A percentile compares a stretch with the other conserved stretches of the same genome.
phyloP scores from a whole-genome alignment of 2,888 invertebrate genomes.

The Spisula solida region DNA sequence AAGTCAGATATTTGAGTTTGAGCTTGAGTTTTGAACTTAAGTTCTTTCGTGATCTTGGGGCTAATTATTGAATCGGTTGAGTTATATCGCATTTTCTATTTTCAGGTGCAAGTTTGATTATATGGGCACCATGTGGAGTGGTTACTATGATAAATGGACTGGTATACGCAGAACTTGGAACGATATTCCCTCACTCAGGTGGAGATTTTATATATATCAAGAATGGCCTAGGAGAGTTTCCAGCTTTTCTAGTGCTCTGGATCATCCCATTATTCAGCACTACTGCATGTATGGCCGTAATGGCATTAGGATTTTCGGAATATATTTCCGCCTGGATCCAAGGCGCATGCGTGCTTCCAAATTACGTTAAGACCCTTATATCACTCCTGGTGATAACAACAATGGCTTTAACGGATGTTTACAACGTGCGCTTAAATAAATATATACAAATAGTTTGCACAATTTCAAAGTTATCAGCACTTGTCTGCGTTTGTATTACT shows the following conservation, averaged over 20 bases:
- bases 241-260: constrained; percentile 55
- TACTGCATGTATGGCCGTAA: constrained; percentile 42
- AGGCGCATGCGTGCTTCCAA: constrained; percentile 44
- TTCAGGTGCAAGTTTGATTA: constrained; percentile 49
- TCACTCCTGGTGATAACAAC: constrained; percentile 37
- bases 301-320: constrained; percentile 57
- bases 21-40: too few relatives aligned
- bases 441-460: constrained; percentile 98
- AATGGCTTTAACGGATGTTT: constrained; percentile 45
- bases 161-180: constrained; percentile 61
- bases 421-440: constrained; percentile 96
- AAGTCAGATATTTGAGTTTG: too few relatives aligned
- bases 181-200: constrained; percentile 54
- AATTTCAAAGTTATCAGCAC: constrained; percentile 95
- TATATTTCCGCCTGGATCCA: constrained; percentile 47
- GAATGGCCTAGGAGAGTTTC: constrained; percentile 43
- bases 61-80: too few relatives aligned
- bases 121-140: constrained; percentile 51
- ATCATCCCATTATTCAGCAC: constrained; percentile 31
- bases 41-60: too few relatives aligned
- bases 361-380: constrained; percentile 34
- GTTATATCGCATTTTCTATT: too few relatives aligned
- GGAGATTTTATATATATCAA: constrained; percentile 59
- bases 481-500: constrained; percentile 95
- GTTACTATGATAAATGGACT: constrained; percentile 47